These are phyloP conservation scores for Exocentrus adspersus DNA, from an alignment of 2,888 invertebrate species.

Conservation along the genomic window DNA sequence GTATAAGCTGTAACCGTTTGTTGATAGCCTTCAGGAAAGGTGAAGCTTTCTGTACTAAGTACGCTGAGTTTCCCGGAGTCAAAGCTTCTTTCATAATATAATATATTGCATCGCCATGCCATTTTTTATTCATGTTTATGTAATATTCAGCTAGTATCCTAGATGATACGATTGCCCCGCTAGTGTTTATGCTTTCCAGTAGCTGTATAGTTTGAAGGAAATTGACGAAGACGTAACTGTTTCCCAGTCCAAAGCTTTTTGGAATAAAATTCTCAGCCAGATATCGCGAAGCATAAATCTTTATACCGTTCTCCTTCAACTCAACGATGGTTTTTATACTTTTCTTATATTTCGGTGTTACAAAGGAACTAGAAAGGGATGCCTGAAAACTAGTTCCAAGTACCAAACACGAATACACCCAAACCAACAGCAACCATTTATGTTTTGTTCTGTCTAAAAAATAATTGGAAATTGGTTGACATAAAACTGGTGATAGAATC, in stretches of 20 bases:
- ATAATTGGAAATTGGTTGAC: not conserved
- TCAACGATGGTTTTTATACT: slow-evolving; percentile 24
- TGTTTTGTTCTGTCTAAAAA: slow-evolving; percentile 3
- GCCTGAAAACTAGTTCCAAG: slow-evolving; percentile 20
- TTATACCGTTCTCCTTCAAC: slow-evolving; percentile 19
- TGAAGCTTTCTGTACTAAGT: not conserved
- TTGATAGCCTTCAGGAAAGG: not conserved
- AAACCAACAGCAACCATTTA: slow-evolving; percentile 22
- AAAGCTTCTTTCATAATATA: slow-evolving; percentile 20
- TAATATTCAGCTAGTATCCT: slow-evolving; percentile 13
- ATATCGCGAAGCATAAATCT: slow-evolving; percentile 11
- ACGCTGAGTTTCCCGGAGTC: slow-evolving; percentile 10
- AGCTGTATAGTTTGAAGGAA: not conserved
- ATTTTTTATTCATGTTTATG: slow-evolving; percentile 9
- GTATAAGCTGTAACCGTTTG: not conserved
- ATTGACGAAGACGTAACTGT: not conserved
- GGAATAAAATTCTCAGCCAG: slow-evolving; percentile 5
- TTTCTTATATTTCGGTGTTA: slow-evolving; percentile 19
- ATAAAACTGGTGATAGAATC: slow-evolving; percentile 11
- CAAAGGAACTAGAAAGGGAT: slow-evolving; percentile 13
- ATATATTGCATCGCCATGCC: slow-evolving; percentile 18
- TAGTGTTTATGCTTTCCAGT: slow-evolving; percentile 2
- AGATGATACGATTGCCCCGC: slow-evolving; percentile 8
- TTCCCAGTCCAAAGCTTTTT: not conserved
- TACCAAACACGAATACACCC: slow-evolving; percentile 17